These are phyloP conservation scores for Piscicola geometra DNA, from an alignment of 2,888 invertebrate species.

Conservation along the genomic window DNA sequence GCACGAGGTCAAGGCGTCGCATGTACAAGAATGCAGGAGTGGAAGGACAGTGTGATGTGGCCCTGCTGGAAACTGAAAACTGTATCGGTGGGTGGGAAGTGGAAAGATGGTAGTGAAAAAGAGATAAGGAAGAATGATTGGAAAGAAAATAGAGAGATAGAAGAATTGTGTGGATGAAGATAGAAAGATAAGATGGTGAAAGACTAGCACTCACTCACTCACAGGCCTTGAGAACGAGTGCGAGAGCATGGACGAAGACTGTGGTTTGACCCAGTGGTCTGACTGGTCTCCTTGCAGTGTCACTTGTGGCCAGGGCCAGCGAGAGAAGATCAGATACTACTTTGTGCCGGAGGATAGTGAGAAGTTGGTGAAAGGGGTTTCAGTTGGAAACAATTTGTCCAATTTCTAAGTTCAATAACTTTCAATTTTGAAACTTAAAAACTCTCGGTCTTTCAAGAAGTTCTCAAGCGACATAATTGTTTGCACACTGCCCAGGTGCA, in stretches of 20 bases:
- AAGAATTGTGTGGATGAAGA: too few species aligned
- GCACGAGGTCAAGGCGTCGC: slow-evolving; percentile 65
- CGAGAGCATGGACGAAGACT: slow-evolving; percentile 51
- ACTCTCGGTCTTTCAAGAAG: too few species aligned
- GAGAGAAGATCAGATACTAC: slow-evolving; percentile 60
- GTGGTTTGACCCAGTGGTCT: slow-evolving; percentile 60
- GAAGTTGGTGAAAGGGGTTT: not conserved
- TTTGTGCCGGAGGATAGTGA: slow-evolving; percentile 29
- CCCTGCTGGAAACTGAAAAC: slow-evolving; percentile 49
- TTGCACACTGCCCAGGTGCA: not conserved
- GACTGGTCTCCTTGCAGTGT: slow-evolving; percentile 59
- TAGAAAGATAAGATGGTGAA: too few species aligned
- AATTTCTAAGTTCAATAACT: too few species aligned
- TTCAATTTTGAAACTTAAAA: too few species aligned
- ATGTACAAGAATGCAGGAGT: slow-evolving; percentile 48
- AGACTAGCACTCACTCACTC: not conserved
- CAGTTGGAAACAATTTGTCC: too few species aligned
- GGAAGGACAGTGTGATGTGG: slow-evolving; percentile 47
- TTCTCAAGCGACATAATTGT: too few species aligned
- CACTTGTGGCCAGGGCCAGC: slow-evolving; percentile 62
- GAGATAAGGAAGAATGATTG: too few species aligned
- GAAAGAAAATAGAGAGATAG: too few species aligned
- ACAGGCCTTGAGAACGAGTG: slow-evolving; percentile 43
- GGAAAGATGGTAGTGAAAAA: not conserved
- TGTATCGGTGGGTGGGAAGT: slow-evolving; percentile 47